Conservation (phyloP, 1,140 invertebrate genomes). For the Hestina assimilis region DNA sequence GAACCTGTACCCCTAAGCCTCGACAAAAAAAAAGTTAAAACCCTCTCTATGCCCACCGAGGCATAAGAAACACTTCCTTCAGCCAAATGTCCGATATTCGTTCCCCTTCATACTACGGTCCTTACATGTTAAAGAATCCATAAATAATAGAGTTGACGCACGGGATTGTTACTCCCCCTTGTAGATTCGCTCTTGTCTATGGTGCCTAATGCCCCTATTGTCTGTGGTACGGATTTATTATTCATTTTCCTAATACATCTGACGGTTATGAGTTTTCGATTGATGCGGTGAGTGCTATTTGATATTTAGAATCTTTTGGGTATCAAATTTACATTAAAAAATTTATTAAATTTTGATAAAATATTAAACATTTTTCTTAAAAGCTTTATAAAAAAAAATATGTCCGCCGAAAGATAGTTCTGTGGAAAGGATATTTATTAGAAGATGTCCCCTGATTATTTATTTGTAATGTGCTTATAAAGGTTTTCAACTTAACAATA, state of each 20-base stretch:
- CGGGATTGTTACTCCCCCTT: conserved; percentile 60
- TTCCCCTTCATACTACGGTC: conserved; percentile 44
- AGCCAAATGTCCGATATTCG: conserved; percentile 65
- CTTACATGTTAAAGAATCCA: conserved; percentile 78
- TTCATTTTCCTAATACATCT: conserved; percentile 74
- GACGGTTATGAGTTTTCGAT: conserved; percentile 61
- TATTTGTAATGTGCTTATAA: too few species aligned
- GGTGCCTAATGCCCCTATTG: conserved; percentile 72
- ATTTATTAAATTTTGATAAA: conserved; percentile 6
- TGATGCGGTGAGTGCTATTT: conserved; percentile 40
- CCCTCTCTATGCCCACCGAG: conserved; percentile 49
- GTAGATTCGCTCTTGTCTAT: conserved; percentile 63
- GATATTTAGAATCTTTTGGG: conserved; percentile 23
- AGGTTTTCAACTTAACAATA: too few species aligned
- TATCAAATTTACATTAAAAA: conserved; percentile 12
- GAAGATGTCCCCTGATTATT: too few species aligned
- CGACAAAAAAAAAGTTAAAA: conserved; percentile 44
- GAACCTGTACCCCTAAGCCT: conserved; percentile 25
- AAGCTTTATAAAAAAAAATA: too few species aligned
- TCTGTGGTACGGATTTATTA: conserved; percentile 74
- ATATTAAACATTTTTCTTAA: too few species aligned
- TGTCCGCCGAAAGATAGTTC: too few species aligned
- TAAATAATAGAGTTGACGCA: conserved; percentile 78
- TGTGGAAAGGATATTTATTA: too few species aligned
- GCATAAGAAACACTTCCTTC: conserved; percentile 72